Conservation (phyloP, 2,888 invertebrate genomes). For the Aleiodes testaceus region DNA sequence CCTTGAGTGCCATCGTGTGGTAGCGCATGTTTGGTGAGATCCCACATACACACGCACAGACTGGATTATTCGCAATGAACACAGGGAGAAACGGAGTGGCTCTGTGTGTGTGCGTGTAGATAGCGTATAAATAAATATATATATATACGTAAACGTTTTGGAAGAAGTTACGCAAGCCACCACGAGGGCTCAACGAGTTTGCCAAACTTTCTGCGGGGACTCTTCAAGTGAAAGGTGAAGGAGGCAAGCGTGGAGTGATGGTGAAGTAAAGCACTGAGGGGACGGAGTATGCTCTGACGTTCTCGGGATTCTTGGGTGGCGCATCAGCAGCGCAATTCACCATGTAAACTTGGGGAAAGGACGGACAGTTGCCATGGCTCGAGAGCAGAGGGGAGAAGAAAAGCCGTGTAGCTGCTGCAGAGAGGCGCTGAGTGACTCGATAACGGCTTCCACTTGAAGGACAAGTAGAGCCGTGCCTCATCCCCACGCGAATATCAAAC, state of each 20-base stretch:
- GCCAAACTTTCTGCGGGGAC: constrained; percentile 33
- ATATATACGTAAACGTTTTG: constrained; percentile 22
- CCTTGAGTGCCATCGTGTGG: constrained; percentile 34
- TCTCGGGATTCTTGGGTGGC: constrained; percentile 39
- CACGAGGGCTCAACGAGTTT: constrained; percentile 41
- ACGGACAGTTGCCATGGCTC: constrained; percentile 50
- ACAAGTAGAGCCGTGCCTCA: constrained; percentile 3
- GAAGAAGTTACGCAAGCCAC: constrained; percentile 37
- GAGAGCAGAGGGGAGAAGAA: background rate
- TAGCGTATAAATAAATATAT: background rate
- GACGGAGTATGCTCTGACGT: constrained; percentile 39
- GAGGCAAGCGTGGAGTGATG: background rate
- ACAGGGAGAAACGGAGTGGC: background rate
- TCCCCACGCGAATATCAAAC: constrained; percentile 15
- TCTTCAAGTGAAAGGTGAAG: constrained; percentile 27
- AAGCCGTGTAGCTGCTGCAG: constrained; percentile 5
- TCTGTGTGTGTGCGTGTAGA: background rate
- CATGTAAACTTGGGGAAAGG: constrained; percentile 47
- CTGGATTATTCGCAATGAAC: constrained; percentile 31
- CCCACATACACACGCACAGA: constrained; percentile 18
- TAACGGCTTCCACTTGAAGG: constrained; percentile 59
- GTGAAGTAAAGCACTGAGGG: background rate
- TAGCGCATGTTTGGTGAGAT: constrained; percentile 37
- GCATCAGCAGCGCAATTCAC: constrained; percentile 39
- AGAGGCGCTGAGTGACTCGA: constrained; percentile 58